Conservation (phyloP, 2,888 invertebrate genomes). For the Dascillus cervinus region DNA sequence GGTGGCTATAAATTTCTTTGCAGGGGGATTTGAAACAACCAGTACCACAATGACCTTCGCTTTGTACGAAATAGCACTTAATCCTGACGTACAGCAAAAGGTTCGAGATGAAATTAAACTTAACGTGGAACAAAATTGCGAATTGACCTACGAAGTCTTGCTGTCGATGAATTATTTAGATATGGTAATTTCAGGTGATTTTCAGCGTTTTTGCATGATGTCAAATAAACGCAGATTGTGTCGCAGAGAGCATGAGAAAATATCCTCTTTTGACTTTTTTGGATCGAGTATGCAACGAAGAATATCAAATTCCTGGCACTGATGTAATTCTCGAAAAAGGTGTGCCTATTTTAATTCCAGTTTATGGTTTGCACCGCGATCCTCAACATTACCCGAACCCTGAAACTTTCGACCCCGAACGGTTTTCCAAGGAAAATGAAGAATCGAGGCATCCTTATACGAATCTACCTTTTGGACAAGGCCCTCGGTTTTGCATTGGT, state of each 20-base stretch:
- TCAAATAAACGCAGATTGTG: too few species aligned
- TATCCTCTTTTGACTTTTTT: constrained; percentile 36
- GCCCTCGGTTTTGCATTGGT: constrained; percentile 23
- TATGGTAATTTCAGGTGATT: too few species aligned
- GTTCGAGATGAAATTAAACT: constrained; percentile 19
- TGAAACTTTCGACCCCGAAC: constrained; percentile 36
- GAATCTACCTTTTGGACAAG: constrained; percentile 22
- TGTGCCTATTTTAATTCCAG: constrained; percentile 31
- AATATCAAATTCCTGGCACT: too few species aligned
- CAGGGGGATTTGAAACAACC: constrained; percentile 49
- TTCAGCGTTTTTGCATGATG: too few species aligned
- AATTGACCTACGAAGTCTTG: constrained; percentile 42
- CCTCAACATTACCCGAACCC: constrained; percentile 36
- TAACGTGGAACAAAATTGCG: constrained; percentile 29
- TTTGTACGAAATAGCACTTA: constrained; percentile 40
- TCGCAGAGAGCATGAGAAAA: constrained; percentile 40
- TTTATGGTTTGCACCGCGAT: constrained; percentile 34
- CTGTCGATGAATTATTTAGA: too few species aligned
- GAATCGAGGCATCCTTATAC: constrained; percentile 10
- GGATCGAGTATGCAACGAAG: constrained; percentile 26
- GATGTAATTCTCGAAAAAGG: constrained; percentile 32
- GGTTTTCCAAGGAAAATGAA: constrained; percentile 30
- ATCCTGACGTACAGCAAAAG: constrained; percentile 40
- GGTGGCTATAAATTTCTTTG: too few species aligned
- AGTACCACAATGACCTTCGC: constrained; percentile 41